Evolutionary conservation across 2,888 invertebrate species (phyloP).

Genomic region (Hirtodrosophila cameraria): DNA sequence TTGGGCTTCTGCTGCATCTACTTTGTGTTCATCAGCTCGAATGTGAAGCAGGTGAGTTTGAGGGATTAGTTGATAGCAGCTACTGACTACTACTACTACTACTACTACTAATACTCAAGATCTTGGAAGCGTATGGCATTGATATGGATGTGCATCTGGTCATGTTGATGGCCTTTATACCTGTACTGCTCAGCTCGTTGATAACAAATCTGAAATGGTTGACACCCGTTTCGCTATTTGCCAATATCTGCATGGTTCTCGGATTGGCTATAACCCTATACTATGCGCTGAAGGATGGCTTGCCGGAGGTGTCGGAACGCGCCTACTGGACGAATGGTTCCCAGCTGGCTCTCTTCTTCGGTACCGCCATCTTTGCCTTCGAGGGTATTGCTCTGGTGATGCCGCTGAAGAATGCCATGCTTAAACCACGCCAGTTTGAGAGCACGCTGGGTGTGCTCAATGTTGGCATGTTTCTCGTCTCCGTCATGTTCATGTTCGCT

Average conservation of each 20-base stretch:
- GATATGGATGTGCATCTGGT: constrained; percentile 87
- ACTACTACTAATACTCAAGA: constrained; percentile 84
- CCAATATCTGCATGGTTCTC: constrained; percentile 93
- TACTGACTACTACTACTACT: not conserved
- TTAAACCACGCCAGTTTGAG: constrained; percentile 90
- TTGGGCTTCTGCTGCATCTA: constrained; percentile 99
- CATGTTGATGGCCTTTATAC: constrained; percentile 90
- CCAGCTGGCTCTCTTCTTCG: constrained; percentile 94
- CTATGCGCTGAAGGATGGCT: constrained; percentile 92
- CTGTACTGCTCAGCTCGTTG: constrained; percentile 91
- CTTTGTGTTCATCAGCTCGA: constrained; percentile 96
- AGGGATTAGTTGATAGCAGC: too few relatives aligned
- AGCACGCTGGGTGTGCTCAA: constrained; percentile 94
- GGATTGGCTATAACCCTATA: constrained; percentile 94
- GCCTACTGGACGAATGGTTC: constrained; percentile 87
- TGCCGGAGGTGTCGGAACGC: constrained; percentile 87
- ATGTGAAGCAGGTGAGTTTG: constrained; percentile 88
- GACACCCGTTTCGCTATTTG: constrained; percentile 95
- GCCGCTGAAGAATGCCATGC: constrained; percentile 97
- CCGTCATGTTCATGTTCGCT: constrained; percentile 90
- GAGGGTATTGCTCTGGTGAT: constrained; percentile 98
- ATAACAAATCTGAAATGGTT: constrained; percentile 91
- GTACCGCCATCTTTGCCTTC: constrained; percentile 97
- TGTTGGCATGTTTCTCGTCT: constrained; percentile 92
- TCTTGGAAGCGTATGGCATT: constrained; percentile 87